A percentile compares a stretch with the other conserved stretches of the same genome.
Evolutionary conservation across 1,140 invertebrate genomes (phyloP).

Genomic region (Cryptotermes secundus): DNA sequence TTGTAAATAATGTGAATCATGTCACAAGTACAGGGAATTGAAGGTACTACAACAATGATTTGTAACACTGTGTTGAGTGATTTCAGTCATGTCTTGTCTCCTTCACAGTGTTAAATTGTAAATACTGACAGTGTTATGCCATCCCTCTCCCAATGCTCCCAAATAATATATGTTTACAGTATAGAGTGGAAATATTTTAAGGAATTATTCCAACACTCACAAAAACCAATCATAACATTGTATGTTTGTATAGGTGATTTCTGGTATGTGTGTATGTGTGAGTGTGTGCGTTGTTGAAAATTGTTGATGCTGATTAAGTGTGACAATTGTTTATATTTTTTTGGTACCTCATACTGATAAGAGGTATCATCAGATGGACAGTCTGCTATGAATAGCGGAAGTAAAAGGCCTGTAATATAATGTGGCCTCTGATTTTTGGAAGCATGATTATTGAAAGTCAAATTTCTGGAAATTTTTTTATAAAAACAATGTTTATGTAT

Average conservation of each 20-base stretch:
- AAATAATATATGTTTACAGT: not conserved
- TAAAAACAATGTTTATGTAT: not conserved
- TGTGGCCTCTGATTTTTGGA: constrained; percentile 1
- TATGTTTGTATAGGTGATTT: constrained; percentile 1
- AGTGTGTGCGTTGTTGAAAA: not conserved
- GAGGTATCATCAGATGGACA: not conserved
- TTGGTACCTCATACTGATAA: not conserved
- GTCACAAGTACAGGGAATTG: not conserved
- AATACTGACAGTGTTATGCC: not conserved
- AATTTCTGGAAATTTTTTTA: not conserved
- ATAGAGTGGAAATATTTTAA: not conserved
- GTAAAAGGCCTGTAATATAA: not conserved
- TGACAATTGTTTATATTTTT: not conserved
- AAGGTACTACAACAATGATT: not conserved
- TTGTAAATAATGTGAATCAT: not conserved
- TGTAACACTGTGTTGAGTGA: not conserved
- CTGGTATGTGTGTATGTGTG: not conserved
- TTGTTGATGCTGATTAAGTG: not conserved
- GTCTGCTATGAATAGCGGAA: not conserved
- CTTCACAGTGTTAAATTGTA: not conserved
- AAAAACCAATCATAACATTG: not conserved
- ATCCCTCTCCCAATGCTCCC: not conserved
- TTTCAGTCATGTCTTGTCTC: not conserved
- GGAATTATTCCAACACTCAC: not conserved
- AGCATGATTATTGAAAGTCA: not conserved